Evolutionary conservation across 2,888 invertebrate species (phyloP).

Genomic region (Podotricha telesiphe): DNA sequence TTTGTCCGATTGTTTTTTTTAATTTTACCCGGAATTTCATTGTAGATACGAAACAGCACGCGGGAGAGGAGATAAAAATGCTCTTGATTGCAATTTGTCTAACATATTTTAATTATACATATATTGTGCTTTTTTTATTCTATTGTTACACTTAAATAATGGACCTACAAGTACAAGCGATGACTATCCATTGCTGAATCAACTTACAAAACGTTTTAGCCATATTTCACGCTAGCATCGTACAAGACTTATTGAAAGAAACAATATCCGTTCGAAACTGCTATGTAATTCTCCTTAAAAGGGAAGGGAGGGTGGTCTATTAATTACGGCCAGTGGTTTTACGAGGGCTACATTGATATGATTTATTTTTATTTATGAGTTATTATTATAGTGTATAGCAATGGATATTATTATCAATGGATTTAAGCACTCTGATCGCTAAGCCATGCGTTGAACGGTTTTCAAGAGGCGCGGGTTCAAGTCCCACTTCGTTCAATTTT

Average conservation of each 20-base stretch:
- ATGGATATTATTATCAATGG: no score
- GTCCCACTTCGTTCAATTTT: no score
- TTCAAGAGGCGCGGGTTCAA: no score
- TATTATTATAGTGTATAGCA: conserved; percentile 12
- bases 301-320: conserved; percentile 51
- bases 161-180: background rate
- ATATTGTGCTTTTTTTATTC: background rate
- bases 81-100: no score
- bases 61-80: no score
- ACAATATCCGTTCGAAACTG: conserved; percentile 29
- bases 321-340: conserved; percentile 51
- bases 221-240: conserved; percentile 10
- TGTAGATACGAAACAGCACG: no score
- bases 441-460: no score
- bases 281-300: conserved; percentile 47
- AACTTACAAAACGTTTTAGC: conserved; percentile 6
- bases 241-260: conserved; percentile 29
- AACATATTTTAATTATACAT: no score
- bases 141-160: background rate
- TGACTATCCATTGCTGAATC: background rate
- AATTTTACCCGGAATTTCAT: no score
- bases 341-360: conserved; percentile 21
- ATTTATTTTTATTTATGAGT: conserved; percentile 3
- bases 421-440: no score
- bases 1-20: no score